Evolutionary conservation across 2,797 vertebrate species (phyloP).

Genomic region (Thalassophryne amazonica): DNA sequence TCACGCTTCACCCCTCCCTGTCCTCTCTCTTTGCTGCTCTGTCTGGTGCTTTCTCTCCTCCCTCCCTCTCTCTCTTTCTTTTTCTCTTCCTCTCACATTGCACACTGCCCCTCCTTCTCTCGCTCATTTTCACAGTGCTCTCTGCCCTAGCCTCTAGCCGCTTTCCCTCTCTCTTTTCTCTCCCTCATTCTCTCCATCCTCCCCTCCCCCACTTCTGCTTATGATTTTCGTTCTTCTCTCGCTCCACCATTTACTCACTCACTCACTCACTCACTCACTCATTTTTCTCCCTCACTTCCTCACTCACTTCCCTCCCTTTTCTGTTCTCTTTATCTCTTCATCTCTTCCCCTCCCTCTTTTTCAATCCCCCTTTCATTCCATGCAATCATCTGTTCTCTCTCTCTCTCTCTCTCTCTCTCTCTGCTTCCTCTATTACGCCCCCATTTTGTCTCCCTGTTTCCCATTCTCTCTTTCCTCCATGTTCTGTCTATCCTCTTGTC

Average conservation of each 20-base stretch:
- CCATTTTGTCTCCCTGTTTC: constrained; percentile 73
- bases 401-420: constrained; percentile 34
- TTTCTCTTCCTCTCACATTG: constrained; percentile 3
- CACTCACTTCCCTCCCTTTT: constrained; percentile 48
- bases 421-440: constrained; percentile 68
- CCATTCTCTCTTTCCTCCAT: constrained; percentile 60
- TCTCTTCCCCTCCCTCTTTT: constrained; percentile 47
- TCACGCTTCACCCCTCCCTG: constrained; percentile 47
- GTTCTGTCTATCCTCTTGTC: constrained; percentile 72
- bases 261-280: constrained; percentile 39
- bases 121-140: constrained; percentile 21
- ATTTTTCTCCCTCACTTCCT: constrained; percentile 37
- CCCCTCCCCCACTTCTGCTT: no score
- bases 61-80: background rate
- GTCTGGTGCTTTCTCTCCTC: background rate
- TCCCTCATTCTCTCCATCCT: constrained; percentile 56
- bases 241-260: constrained; percentile 54
- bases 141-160: constrained; percentile 45
- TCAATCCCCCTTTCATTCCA: constrained; percentile 74
- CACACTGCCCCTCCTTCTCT: constrained; percentile 14
- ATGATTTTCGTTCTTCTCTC: constrained; percentile 36
- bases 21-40: constrained; percentile 11
- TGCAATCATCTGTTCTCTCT: constrained; percentile 72
- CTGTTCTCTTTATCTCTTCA: constrained; percentile 64
- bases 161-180: constrained; percentile 64